These are phyloP conservation scores for Oreohelix idahoensis DNA, from an alignment of 1,140 invertebrate genomes.

Conservation along the genomic window DNA sequence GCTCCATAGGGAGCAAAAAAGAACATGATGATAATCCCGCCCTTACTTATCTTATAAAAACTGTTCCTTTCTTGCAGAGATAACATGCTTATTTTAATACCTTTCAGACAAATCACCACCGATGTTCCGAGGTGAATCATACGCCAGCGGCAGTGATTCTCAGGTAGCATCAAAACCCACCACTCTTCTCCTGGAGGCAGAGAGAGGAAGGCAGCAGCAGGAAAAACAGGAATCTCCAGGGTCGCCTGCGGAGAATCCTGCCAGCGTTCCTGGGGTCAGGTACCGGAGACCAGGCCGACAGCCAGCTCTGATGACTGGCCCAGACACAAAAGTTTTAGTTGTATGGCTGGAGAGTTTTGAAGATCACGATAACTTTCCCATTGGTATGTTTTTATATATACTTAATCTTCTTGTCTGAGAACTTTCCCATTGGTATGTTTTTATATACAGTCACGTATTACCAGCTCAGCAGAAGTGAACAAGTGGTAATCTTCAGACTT, in stretches of 20 bases:
- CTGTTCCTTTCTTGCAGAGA: not conserved
- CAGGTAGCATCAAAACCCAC: slow-evolving; percentile 12
- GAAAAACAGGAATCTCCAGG: slow-evolving; percentile 35
- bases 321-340: slow-evolving; percentile 86
- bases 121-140: slow-evolving; percentile 26
- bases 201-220: slow-evolving; percentile 13
- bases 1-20: too few relatives aligned
- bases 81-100: not conserved
- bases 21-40: too few relatives aligned
- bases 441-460: too few relatives aligned
- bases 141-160: slow-evolving; percentile 12
- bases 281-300: slow-evolving; percentile 56
- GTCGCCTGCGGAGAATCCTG: slow-evolving; percentile 56
- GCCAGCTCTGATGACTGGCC: slow-evolving; percentile 58
- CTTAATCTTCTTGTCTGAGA: not conserved
- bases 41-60: too few relatives aligned
- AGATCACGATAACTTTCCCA: slow-evolving; percentile 90
- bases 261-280: slow-evolving; percentile 57
- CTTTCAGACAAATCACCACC: slow-evolving; percentile 56
- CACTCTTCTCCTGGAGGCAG: slow-evolving; percentile 39
- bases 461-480: too few relatives aligned
- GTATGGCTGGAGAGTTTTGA: slow-evolving; percentile 97
- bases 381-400: slow-evolving; percentile 76
- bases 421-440: too few relatives aligned
- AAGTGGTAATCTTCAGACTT: too few relatives aligned